Percentiles rank a stretch among this genome's conserved stretches.
These are phyloP conservation scores for Pectinophora gossypiella DNA, from an alignment of 1,140 invertebrate species.

Conservation along the genomic window DNA sequence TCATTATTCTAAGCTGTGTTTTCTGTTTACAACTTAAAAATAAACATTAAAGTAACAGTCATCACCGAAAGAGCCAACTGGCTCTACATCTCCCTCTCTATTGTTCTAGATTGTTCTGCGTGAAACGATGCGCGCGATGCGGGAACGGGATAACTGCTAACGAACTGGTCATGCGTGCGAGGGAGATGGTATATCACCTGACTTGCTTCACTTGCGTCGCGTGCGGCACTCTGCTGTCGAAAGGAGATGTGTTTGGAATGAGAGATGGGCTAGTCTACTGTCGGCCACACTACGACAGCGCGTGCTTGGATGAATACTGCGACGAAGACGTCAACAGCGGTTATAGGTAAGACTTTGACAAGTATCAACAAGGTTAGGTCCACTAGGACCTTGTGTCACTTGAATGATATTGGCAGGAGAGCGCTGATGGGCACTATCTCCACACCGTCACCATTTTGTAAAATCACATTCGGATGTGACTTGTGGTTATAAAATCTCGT, in stretches of 20 bases:
- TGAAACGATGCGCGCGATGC: slow-evolving; percentile 90
- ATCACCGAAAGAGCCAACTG: no score
- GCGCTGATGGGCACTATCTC: no score
- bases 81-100: neutral
- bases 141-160: slow-evolving; percentile 89
- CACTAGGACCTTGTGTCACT: no score
- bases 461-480: no score
- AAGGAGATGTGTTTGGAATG: slow-evolving; percentile 94
- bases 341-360: slow-evolving; percentile 67
- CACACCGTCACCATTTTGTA: no score
- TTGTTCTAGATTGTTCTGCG: slow-evolving; percentile 83
- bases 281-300: slow-evolving; percentile 79
- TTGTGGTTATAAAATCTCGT: no score
- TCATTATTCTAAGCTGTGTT: no score
- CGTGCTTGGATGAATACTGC: slow-evolving; percentile 71
- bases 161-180: slow-evolving; percentile 93
- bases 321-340: slow-evolving; percentile 75
- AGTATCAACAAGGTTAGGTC: no score
- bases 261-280: slow-evolving; percentile 86
- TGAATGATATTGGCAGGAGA: no score
- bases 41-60: no score
- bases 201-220: slow-evolving; percentile 93
- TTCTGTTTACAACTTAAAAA: no score
- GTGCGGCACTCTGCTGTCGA: slow-evolving; percentile 85
- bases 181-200: slow-evolving; percentile 92